Evolutionary conservation across 2,888 invertebrate genomes (phyloP), one percentile per base, ranked within the genome.

Genomic region (Pherbina coryleti): DNA sequence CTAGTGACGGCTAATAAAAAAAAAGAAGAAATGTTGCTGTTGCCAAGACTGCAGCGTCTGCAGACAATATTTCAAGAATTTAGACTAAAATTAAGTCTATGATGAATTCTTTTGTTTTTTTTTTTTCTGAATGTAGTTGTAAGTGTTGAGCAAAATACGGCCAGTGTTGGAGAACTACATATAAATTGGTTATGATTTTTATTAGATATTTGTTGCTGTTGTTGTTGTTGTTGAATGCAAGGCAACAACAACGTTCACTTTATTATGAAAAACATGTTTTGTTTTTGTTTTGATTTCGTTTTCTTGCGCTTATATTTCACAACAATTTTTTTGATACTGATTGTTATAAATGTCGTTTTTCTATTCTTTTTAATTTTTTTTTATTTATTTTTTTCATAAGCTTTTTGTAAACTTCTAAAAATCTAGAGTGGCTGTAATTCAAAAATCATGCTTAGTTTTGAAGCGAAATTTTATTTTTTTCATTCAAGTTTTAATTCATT

Each of bases 171-270:
- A 11, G 14, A 44, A 44, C 44, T 11, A 14, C 44, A 7, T 11
- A 1, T 11, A 11, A 14, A 2, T 11, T 11, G 3, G 44, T 1
- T 11, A 44, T 11, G 44, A 44, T 11, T 44, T 44, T 4, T 2
- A 44, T 44, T 44, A 44, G 3, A 8, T 37, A 37, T 37, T 74
- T 64, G 17, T 34, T 55, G 22, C 34, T 55, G 31, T 77, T 77
- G 64, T 19, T 19, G 69, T 64, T 77, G 64, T 19, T 19, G 69
- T 64, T 64, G 55, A 28, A 49, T 22, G 5, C 28, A 28, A 11
- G 34, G 31, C 74, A 74, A 34, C 74, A 74, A 31, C 74, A 74
- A 60, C 69, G 75, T 75, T 74, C 67, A 78, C 67, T 77, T 60
- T 51, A 67, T 67, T n/a, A 71, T 67, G 70, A 37, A 69, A 70